Conservation (phyloP, 2,888 invertebrate genomes). For the Melinopterus prodromus region DNA sequence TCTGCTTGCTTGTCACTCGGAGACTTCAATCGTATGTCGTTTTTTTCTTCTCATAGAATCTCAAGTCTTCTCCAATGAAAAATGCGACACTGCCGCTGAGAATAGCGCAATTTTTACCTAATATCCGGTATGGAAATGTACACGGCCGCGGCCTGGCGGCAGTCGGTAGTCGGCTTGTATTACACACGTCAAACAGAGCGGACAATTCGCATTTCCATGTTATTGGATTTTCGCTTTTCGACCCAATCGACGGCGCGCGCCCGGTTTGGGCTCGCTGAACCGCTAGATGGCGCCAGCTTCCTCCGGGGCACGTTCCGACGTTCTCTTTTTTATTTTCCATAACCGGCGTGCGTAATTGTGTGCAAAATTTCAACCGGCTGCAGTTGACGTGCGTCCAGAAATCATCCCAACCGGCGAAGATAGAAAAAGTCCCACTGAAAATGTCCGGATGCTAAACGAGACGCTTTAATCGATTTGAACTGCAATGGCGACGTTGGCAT, state of each 20-base stretch:
- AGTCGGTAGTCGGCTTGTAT: constrained; percentile 7
- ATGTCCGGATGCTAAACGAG: background rate
- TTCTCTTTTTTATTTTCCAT: background rate
- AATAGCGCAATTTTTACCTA: constrained; percentile 17
- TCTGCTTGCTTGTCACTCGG: background rate
- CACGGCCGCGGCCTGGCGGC: background rate
- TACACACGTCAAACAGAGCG: constrained; percentile 38
- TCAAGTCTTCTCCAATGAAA: constrained; percentile 4
- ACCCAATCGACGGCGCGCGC: background rate
- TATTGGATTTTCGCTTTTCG: constrained; percentile 39
- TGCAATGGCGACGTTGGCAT: background rate
- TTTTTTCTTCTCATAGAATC: background rate
- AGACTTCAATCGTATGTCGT: background rate
- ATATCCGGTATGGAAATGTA: constrained; percentile 16
- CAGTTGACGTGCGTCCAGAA: background rate
- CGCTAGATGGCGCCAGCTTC: background rate
- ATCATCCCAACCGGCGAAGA: background rate
- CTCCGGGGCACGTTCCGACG: background rate
- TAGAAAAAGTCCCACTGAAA: background rate
- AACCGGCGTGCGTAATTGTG: background rate
- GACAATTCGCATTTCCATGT: constrained; percentile 42
- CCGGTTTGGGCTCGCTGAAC: background rate
- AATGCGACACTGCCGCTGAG: constrained; percentile 5
- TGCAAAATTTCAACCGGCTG: constrained; percentile 4
- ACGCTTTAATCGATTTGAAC: background rate